phyloP scores from a whole-genome alignment of 1,140 invertebrate species.

The Drosophila athabasca region DNA sequence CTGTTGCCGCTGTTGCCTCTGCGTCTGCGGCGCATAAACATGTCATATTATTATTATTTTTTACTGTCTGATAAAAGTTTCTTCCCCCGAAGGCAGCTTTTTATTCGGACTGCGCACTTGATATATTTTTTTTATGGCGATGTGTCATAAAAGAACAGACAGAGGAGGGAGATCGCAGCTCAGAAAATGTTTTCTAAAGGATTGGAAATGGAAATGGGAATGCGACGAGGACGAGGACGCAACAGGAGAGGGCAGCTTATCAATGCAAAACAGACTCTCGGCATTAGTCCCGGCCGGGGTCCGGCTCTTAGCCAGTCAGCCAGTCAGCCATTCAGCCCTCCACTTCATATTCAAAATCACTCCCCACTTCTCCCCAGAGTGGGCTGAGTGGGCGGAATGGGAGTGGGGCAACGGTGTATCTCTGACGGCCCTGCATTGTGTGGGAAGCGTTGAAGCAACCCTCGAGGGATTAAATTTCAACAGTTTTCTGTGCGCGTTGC shows the following conservation, averaged over 20 bases:
- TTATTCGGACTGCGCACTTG: conserved; percentile 44
- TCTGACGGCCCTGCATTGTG: conserved; percentile 40
- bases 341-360: conserved; percentile 62
- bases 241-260: conserved; percentile 54
- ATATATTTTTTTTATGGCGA: conserved; percentile 60
- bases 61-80: conserved; percentile 71
- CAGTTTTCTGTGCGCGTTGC: conserved; percentile 70
- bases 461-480: conserved; percentile 82
- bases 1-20: conserved; percentile 10
- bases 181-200: conserved; percentile 51
- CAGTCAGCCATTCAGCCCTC: neutral
- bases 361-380: neutral
- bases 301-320: too few species aligned
- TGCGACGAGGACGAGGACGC: neutral
- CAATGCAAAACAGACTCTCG: conserved; percentile 76
- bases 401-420: neutral
- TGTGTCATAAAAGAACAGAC: conserved; percentile 67
- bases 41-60: conserved; percentile 76
- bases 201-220: too few species aligned
- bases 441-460: conserved; percentile 76
- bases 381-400: too few species aligned
- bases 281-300: conserved; percentile 27
- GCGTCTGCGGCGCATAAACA: conserved; percentile 67
- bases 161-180: conserved; percentile 14
- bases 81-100: conserved; percentile 1